These are phyloP conservation scores for Bibio marci DNA, from an alignment of 2,888 invertebrate species.

Conservation along the genomic window DNA sequence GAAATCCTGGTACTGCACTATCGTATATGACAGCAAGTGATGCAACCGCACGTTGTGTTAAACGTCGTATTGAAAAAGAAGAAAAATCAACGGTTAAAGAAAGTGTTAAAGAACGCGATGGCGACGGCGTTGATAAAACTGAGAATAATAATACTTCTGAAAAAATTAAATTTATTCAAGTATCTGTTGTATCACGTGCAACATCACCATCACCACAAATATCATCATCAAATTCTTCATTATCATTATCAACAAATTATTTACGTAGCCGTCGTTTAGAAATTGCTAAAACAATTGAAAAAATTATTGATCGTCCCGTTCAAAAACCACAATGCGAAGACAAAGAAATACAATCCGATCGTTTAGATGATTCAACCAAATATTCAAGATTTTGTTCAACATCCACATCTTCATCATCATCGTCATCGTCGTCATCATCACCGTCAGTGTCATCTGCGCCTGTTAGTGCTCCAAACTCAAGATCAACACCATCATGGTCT, in stretches of 20 bases:
- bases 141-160: conserved; percentile 9
- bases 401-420: conserved; percentile 1
- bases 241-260: conserved; percentile 41
- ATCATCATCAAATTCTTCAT: conserved; percentile 17
- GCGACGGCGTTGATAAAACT: conserved; percentile 9
- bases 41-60: conserved; percentile 20
- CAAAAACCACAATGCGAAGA: conserved; percentile 41
- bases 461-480: too few relatives aligned
- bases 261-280: conserved; percentile 51
- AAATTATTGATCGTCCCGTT: conserved; percentile 42
- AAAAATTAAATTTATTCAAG: conserved; percentile 29
- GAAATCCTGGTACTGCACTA: conserved; percentile 10
- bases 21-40: conserved; percentile 27
- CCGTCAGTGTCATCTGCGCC: too few relatives aligned
- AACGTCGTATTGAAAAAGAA: neutral
- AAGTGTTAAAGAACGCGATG: conserved; percentile 16
- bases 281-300: conserved; percentile 53
- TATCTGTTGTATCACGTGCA: conserved; percentile 52
- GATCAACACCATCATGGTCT: conserved; percentile 2
- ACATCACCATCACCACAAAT: conserved; percentile 53
- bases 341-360: conserved; percentile 56
- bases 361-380: conserved; percentile 49
- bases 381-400: conserved; percentile 42
- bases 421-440: conserved; percentile 19
- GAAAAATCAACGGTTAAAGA: conserved; percentile 27